Conservation (phyloP, 1,140 invertebrate genomes). For the Parapsyche elsis region DNA sequence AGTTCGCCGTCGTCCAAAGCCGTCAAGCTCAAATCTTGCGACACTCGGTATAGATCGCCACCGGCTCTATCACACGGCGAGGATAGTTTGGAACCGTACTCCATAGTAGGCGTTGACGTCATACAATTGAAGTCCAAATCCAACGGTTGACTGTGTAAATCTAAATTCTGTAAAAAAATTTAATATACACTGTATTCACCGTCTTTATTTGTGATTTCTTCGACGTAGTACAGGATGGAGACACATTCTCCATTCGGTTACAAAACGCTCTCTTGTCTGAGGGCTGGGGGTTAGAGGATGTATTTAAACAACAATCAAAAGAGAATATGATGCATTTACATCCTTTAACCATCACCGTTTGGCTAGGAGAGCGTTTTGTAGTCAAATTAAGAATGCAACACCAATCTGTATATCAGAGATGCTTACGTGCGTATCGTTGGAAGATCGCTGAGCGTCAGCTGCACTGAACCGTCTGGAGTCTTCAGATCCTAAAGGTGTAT, state of each 20-base stretch:
- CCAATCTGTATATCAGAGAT: not conserved
- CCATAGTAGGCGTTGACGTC: constrained; percentile 63
- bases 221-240: no score
- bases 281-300: no score
- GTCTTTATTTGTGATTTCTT: no score
- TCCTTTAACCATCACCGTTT: no score
- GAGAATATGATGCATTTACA: no score
- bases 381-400: no score
- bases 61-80: constrained; percentile 58
- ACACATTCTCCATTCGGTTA: no score
- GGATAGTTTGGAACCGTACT: constrained; percentile 60
- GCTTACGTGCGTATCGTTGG: constrained; percentile 39
- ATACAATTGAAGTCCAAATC: constrained; percentile 67
- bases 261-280: no score
- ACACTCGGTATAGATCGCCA: constrained; percentile 31
- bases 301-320: no score
- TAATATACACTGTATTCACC: not conserved
- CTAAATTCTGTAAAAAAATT: constrained; percentile 58
- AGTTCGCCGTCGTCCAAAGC: constrained; percentile 27
- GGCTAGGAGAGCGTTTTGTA: no score
- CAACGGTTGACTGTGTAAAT: constrained; percentile 64
- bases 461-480: constrained; percentile 65
- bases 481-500: constrained; percentile 58
- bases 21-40: constrained; percentile 39
- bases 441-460: constrained; percentile 58